Conservation (phyloP, 2,113 vertebrate genomes). For the Amblyornis subalaris region DNA sequence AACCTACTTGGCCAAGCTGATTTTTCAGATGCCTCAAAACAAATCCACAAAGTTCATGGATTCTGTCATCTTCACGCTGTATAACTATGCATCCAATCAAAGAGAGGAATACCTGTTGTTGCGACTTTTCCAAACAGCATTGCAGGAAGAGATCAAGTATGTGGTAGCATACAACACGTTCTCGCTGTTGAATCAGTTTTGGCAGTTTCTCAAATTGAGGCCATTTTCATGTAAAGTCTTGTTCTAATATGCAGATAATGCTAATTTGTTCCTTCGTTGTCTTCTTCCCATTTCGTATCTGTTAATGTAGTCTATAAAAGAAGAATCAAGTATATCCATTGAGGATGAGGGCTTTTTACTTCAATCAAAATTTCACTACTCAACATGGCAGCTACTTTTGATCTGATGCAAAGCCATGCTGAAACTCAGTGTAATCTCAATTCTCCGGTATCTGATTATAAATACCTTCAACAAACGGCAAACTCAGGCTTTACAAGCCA, state of each 20-base stretch:
- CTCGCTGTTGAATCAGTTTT: background rate
- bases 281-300: background rate
- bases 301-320: background rate
- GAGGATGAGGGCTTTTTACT: background rate
- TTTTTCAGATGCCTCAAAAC: slow-evolving; percentile 99
- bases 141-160: slow-evolving; percentile 98
- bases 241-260: background rate
- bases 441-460: background rate
- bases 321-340: background rate
- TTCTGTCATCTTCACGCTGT: slow-evolving; percentile 96
- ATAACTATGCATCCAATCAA: slow-evolving; percentile 98
- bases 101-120: slow-evolving; percentile 93
- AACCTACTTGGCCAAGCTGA: slow-evolving; percentile 95
- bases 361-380: background rate
- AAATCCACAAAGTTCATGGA: slow-evolving; percentile 99
- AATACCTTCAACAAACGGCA: background rate
- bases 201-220: background rate
- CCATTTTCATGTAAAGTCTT: background rate
- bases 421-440: background rate
- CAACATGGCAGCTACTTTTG: background rate
- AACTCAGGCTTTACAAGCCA: background rate
- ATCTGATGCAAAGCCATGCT: background rate
- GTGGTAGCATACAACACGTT: background rate
- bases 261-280: background rate
- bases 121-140: slow-evolving; percentile 92